These are phyloP conservation scores for Oceanodroma tethys DNA, from an alignment of 2,113 vertebrate genomes.

Conservation along the genomic window DNA sequence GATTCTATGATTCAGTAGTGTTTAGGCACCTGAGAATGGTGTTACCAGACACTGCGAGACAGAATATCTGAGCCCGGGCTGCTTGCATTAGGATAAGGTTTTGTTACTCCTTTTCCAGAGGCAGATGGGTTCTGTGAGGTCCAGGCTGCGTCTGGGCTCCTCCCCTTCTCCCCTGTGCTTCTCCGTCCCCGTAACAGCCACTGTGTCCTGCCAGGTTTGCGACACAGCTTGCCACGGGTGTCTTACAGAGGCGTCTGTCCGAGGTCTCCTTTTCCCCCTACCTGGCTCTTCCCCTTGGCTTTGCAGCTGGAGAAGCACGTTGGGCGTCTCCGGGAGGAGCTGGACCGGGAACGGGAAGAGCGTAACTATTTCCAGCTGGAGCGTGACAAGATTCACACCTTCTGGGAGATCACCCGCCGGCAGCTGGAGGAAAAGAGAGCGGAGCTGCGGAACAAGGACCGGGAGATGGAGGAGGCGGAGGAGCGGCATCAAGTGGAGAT, in stretches of 20 bases:
- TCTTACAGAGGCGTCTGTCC: background rate
- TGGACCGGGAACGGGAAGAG: constrained; percentile 89
- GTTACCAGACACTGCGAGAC: rapidly evolving
- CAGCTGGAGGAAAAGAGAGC: constrained; percentile 85
- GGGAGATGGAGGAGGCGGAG: constrained; percentile 86
- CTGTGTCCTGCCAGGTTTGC: background rate
- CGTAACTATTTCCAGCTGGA: constrained; percentile 94
- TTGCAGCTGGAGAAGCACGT: constrained; percentile 86
- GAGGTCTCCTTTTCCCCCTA: background rate
- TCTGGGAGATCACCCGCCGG: constrained; percentile 84
- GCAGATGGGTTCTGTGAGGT: background rate
- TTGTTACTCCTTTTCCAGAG: background rate
- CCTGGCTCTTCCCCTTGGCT: background rate
- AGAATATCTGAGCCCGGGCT: background rate
- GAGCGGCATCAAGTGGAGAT: constrained; percentile 88
- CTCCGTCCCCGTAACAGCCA: background rate
- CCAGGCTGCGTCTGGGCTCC: too few relatives aligned
- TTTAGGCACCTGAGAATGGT: background rate
- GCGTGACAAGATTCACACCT: constrained; percentile 84
- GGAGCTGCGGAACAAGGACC: constrained; percentile 79
- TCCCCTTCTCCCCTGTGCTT: background rate
- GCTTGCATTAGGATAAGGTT: background rate
- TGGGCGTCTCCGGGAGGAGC: constrained; percentile 78
- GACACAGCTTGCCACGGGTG: rapidly evolving
- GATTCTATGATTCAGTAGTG: background rate